Base-by-base conservation (phyloP, 2,113 vertebrate genomes). In the Prietella phreatophila region DNA sequence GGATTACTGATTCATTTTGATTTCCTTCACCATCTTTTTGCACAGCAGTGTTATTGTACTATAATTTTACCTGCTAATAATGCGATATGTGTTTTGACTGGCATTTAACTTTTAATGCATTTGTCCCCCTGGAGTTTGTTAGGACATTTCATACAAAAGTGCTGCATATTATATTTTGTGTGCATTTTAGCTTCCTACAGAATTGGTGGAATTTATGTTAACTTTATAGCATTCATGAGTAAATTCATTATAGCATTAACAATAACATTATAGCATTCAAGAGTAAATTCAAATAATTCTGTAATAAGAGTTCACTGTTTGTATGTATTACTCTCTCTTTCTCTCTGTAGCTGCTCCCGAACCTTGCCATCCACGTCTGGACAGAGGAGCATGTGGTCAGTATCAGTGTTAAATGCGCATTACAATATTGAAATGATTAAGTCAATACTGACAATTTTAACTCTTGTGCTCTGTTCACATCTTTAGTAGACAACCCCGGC, bases 321-420 rank as follows among this genome's bases (percentile, higher is more conserved):
- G 27, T 80, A 30, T 75, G 63, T 14, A 86, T 87, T 39, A 50
- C 19, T 63, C 30, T 85, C 11, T 89, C 13, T 92, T 94, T 93
- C 91, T 96, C 71, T 96, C 93, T 75, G 27, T 96, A 99, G 98
- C 92, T 99, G 95, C 96, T 99, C 92, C 98, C 98, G 89, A 98
- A 96, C 86, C 96, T 98, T 93, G 97, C 98, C 92, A 99, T 99
- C 91, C 95, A 96, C 89, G 93, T 96, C 1, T 99, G 98, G 98
- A 98, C 97, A 0, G 97, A 99, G 91, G 97, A 99, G 82, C 96
- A 99, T 84, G 98, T 99, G 97, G 98, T 99, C 94, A 96, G 98
- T 95, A 83, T 89, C 85, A 86, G 5, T 92, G 56, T 90, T n/a
- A 83, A 67, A 30, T 27, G 14, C 14, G 55, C 27, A 6, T 82